Evolutionary conservation across 23 tunicate species (phyloP).

Genomic region (Styela clava): DNA sequence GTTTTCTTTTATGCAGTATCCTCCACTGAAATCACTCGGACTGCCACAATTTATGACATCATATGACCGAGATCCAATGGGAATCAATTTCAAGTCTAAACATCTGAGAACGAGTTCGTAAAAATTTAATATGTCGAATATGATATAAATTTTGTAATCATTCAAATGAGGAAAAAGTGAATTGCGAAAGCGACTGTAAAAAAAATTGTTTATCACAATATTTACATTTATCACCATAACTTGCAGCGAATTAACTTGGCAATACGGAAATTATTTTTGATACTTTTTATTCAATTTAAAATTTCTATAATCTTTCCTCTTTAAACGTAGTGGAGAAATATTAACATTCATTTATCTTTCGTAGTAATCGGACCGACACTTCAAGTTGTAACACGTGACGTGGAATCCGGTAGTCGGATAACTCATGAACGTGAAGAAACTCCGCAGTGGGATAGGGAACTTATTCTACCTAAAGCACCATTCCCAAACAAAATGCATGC

Average conservation of each 20-base stretch:
- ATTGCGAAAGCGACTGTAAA: too few relatives aligned
- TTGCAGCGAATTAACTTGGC: too few relatives aligned
- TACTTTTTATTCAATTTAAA: too few relatives aligned
- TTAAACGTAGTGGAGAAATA: too few relatives aligned
- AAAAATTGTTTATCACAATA: too few relatives aligned
- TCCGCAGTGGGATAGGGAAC: conserved; percentile 43
- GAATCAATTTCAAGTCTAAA: conserved; percentile 35
- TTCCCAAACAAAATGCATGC: conserved; percentile 80
- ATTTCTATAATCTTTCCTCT: too few relatives aligned
- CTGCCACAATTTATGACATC: conserved; percentile 53
- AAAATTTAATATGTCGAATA: too few relatives aligned
- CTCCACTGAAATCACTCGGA: conserved; percentile 61
- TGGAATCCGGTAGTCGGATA: conserved; percentile 12
- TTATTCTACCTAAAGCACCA: conserved; percentile 61
- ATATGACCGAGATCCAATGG: conserved; percentile 51
- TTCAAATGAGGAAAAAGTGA: too few relatives aligned
- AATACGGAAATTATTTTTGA: too few relatives aligned
- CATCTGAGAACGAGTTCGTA: conserved; percentile 56
- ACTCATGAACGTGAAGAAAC: conserved; percentile 40
- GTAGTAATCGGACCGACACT: neutral
- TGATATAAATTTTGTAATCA: too few relatives aligned
- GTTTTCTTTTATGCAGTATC: conserved; percentile 44
- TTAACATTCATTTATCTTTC: neutral
- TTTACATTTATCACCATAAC: too few relatives aligned
- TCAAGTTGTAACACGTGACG: conserved; percentile 8